phyloP scores from a whole-genome alignment of 2,797 vertebrate species.

The Poecile montanus region DNA sequence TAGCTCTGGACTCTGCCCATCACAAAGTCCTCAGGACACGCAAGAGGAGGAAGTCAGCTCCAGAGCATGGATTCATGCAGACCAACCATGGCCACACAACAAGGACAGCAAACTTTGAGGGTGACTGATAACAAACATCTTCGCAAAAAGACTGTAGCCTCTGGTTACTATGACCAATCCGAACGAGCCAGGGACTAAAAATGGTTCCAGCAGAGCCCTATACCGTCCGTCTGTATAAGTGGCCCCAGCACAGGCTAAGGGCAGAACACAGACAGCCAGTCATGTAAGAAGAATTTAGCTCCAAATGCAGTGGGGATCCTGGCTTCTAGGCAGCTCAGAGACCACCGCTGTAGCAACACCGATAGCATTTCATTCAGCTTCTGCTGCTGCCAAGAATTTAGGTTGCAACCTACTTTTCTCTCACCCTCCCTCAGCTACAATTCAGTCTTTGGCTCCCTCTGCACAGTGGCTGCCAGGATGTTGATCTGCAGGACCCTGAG shows the following conservation, averaged over 20 bases:
- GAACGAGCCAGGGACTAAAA: not conserved
- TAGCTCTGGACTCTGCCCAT: not conserved
- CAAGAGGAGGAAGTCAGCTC: not conserved
- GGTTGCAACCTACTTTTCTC: not conserved
- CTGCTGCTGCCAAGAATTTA: not conserved
- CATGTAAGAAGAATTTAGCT: not conserved
- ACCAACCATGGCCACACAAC: not conserved
- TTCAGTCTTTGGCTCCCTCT: not conserved
- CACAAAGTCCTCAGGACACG: not conserved
- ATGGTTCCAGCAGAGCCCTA: not conserved
- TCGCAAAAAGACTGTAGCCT: not conserved
- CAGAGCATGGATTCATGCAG: rapidly evolving
- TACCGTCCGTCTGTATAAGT: not conserved
- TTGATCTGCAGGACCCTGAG: not conserved
- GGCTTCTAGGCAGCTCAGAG: not conserved
- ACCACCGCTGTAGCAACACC: rapidly evolving
- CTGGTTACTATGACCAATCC: not conserved
- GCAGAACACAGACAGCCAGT: not conserved
- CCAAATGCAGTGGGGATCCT: not conserved
- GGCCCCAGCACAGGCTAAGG: not conserved
- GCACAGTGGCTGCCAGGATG: rapidly evolving
- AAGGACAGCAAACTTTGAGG: not conserved
- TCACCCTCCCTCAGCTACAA: not conserved
- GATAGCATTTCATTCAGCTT: not conserved
- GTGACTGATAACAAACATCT: not conserved